Evolutionary conservation across 2,888 invertebrate species (phyloP), one percentile per base, ranked within the genome.

Genomic region (Candidula unifasciata): DNA sequence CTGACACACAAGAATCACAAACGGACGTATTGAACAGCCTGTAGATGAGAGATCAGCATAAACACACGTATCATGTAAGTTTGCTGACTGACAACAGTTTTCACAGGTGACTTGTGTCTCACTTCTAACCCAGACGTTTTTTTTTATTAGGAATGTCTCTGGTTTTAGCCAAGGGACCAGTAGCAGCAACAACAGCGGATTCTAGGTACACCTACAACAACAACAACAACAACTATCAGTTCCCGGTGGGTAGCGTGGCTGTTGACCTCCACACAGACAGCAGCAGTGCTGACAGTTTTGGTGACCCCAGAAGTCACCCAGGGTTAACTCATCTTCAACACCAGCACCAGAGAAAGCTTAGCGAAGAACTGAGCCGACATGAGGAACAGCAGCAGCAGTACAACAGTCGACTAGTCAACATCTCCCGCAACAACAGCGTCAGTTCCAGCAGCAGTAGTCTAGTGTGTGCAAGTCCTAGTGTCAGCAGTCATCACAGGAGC

Each of bases 91-190:
- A 10, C 44, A 6, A 44, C 44, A 44, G 13, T 44, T n/a, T 44
- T 44, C 44, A 44, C 6, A 10, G 44, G 44, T 44, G 44, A 44
- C 44, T 44, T 10, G 6, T 44, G 6, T 44, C 44, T 44, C 44
- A 10, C 44, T 44, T 44, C 33, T 33, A 33, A 68, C 68, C 16
- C 18, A 18, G 68, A 21, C 16, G 10, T 27, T 52, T 10, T 10
- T 18, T n/a, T 24, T 1, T 27, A 35, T 52, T 44, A 73, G 54
- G 76, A 76, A 77, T 77, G 77, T 77, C 77, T 24, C 52, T 77
- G 27, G 77, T 57, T 33, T 21, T 77, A 52, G 30, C 77, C 57
- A 54, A 77, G 16, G 57, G 52, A 33, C 30, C 21, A 10, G 21
- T 77, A 27, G 27, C 54, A 77, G 27, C 33, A 10, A 24, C 57